These are phyloP conservation scores for Hemicentrotus pulcherrimus DNA, from an alignment of 35 echinoderm and acorn worm genomes.

Conservation along the genomic window DNA sequence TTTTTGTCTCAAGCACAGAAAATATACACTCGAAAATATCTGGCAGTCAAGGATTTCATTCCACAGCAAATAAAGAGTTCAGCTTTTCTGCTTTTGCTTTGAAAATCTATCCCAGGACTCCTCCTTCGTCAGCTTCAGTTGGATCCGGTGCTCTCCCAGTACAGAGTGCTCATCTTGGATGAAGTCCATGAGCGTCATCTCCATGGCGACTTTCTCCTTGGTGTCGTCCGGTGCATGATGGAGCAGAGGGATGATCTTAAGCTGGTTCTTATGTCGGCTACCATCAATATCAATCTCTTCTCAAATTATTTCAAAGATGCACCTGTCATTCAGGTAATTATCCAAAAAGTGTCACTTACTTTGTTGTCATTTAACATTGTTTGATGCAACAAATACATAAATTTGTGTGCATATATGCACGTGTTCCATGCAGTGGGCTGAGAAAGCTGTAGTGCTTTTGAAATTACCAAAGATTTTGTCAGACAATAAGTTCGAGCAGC, in stretches of 20 bases:
- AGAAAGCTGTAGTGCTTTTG: too few species aligned
- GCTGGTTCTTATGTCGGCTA: slow-evolving; percentile 94
- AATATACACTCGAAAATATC: too few species aligned
- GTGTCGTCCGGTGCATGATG: slow-evolving; percentile 84
- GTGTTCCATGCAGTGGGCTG: too few species aligned
- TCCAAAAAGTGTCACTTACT: neutral
- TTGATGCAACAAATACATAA: too few species aligned
- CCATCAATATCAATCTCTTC: slow-evolving; percentile 94
- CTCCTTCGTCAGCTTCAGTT: slow-evolving; percentile 78
- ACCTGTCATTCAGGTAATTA: slow-evolving; percentile 85
- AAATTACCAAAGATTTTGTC: too few species aligned
- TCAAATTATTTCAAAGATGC: slow-evolving; percentile 89
- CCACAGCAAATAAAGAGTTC: too few species aligned
- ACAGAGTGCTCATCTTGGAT: slow-evolving; percentile 93
- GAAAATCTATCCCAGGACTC: slow-evolving; percentile 57
- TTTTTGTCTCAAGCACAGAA: too few species aligned
- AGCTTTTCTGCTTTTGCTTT: neutral
- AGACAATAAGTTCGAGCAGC: too few species aligned
- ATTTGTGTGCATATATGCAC: too few species aligned
- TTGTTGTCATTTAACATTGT: too few species aligned
- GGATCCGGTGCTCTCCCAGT: slow-evolving; percentile 79
- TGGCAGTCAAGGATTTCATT: too few species aligned
- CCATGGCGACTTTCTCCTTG: slow-evolving; percentile 93
- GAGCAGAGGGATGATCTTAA: slow-evolving; percentile 91
- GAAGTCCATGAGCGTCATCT: slow-evolving; percentile 91